phyloP scores from a whole-genome alignment of 1,140 invertebrate species.

The Drosophila suzukii region DNA sequence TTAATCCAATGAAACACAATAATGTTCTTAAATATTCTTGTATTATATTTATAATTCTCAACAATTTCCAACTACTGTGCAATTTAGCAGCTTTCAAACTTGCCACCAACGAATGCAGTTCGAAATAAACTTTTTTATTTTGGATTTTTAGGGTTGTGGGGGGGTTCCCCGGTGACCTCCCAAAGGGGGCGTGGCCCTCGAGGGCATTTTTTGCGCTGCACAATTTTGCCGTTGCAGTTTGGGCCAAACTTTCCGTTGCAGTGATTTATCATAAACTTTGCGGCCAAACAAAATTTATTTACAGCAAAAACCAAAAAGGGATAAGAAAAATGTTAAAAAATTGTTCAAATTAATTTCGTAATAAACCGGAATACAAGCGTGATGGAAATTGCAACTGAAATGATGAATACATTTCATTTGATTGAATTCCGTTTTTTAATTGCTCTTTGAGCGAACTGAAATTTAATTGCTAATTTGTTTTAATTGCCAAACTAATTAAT shows the following conservation, averaged over 20 bases:
- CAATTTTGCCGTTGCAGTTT: conserved; percentile 31
- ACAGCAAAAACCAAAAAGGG: conserved; percentile 3
- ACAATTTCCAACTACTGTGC: conserved; percentile 34
- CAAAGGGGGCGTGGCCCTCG: conserved; percentile 26
- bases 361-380: conserved; percentile 29
- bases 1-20: too few relatives aligned
- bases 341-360: conserved; percentile 33
- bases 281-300: conserved; percentile 50
- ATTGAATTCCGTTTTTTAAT: conserved; percentile 34
- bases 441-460: conserved; percentile 25
- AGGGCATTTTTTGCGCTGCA: conserved; percentile 26
- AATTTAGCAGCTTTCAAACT: conserved; percentile 53
- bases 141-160: conserved; percentile 22
- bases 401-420: conserved; percentile 16
- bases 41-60: not conserved
- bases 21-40: too few relatives aligned
- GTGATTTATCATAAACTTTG: conserved; percentile 62
- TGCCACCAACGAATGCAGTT: conserved; percentile 27
- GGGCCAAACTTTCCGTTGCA: conserved; percentile 51
- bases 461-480: conserved; percentile 49
- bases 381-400: not conserved
- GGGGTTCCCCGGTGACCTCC: not conserved
- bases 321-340: conserved; percentile 17
- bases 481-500: conserved; percentile 45
- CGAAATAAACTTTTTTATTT: conserved; percentile 51